Conservation (phyloP, 2,113 vertebrate genomes). For the Empidonax alnorum region DNA sequence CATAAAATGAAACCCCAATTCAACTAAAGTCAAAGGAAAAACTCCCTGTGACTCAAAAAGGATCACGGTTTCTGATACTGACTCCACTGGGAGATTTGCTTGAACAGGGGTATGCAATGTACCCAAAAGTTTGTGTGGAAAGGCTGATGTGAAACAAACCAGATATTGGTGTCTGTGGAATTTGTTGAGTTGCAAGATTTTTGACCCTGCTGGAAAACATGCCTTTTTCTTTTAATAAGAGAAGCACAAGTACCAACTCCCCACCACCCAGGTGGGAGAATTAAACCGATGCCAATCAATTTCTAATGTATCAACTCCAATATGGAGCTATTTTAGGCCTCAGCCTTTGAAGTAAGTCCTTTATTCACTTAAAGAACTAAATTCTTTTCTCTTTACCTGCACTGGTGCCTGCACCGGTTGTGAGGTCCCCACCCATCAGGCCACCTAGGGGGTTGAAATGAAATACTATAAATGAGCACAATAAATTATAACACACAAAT, state of each 20-base stretch:
- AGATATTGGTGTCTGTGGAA: not conserved
- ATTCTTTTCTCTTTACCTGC: constrained; percentile 86
- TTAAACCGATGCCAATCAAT: not conserved
- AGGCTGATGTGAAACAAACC: not conserved
- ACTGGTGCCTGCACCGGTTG: constrained; percentile 98
- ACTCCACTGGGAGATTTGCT: not conserved
- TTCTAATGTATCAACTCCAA: not conserved
- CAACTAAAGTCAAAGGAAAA: not conserved
- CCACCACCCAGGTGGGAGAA: not conserved
- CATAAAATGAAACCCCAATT: not conserved
- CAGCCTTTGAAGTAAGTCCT: not conserved
- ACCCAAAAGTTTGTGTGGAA: not conserved
- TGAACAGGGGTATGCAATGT: not conserved
- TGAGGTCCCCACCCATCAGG: constrained; percentile 98
- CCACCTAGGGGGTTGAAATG: constrained; percentile 84
- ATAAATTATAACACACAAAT: constrained; percentile 24
- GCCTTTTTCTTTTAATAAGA: not conserved
- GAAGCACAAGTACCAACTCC: not conserved
- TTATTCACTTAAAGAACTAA: constrained; percentile 18
- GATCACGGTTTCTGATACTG: not conserved
- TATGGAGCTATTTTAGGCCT: constrained; percentile 24
- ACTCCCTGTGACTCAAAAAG: not conserved
- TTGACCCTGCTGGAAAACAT: not conserved
- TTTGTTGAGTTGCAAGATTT: not conserved
- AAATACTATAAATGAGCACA: constrained; percentile 39